Conservation (phyloP, 2,888 invertebrate genomes). For the Nemoura dubitans region DNA sequence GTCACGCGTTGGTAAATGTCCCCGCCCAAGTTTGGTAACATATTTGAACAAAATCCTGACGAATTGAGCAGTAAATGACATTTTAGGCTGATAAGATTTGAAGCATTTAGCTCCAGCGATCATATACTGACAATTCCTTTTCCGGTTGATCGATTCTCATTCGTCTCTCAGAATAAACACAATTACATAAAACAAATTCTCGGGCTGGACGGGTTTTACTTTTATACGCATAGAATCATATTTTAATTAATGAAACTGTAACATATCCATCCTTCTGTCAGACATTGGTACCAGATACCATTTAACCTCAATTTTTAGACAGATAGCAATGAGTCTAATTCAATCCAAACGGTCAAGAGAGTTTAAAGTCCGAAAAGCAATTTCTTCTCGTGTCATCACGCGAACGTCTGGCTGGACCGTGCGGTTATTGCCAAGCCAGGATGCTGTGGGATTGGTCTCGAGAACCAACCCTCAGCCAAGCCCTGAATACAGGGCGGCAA, state of each 20-base stretch:
- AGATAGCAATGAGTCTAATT: not conserved
- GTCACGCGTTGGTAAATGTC: too few species aligned
- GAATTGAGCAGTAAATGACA: not conserved
- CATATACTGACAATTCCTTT: not conserved
- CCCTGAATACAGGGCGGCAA: constrained; percentile 7
- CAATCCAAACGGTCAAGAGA: not conserved
- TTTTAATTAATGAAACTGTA: too few species aligned
- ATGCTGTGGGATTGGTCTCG: not conserved
- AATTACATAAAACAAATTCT: too few species aligned
- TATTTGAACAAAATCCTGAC: not conserved
- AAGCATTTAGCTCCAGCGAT: not conserved
- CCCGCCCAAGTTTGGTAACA: too few species aligned
- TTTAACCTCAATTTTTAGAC: not conserved
- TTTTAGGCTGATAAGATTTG: not conserved
- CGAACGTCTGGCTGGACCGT: not conserved
- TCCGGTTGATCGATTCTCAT: too few species aligned
- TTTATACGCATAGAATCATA: too few species aligned
- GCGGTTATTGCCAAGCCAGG: not conserved
- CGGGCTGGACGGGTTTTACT: not conserved
- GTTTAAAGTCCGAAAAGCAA: constrained; percentile 12
- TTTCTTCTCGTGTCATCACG: not conserved
- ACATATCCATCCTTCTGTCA: not conserved
- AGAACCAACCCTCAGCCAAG: not conserved
- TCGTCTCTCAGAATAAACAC: too few species aligned
- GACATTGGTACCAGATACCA: not conserved